phyloP scores from a whole-genome alignment of 2,797 vertebrate species.

The Lepilemur septentrionalis region DNA sequence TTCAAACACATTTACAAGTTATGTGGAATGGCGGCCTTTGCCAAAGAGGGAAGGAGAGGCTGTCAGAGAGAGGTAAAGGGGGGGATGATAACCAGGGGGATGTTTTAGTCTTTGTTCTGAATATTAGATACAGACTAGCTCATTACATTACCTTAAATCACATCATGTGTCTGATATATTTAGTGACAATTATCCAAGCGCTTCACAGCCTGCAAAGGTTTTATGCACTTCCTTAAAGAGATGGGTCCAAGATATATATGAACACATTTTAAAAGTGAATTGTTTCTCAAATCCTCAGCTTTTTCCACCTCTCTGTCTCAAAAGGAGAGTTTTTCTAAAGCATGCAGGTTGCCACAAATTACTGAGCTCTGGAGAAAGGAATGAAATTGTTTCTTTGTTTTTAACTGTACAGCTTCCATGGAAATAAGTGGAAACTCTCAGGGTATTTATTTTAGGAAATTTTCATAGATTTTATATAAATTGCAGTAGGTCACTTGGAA shows the following conservation, averaged over 20 bases:
- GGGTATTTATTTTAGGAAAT: not conserved
- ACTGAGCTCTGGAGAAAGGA: not conserved
- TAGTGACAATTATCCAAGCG: not conserved
- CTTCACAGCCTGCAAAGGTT: not conserved
- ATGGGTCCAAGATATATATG: not conserved
- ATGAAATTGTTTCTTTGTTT: not conserved
- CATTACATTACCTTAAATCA: not conserved
- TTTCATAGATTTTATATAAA: not conserved
- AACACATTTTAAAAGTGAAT: not conserved
- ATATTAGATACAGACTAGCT: not conserved
- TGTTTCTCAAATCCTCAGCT: not conserved
- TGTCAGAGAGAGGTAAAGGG: not conserved
- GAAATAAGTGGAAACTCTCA: not conserved
- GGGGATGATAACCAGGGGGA: not conserved
- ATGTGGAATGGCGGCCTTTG: not conserved
- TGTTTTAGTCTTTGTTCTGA: not conserved
- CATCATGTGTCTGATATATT: not conserved
- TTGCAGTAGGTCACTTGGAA: not conserved
- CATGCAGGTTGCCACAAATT: not conserved
- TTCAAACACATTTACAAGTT: not conserved
- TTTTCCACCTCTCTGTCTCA: not conserved
- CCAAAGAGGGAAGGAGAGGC: not conserved
- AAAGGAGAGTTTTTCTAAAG: not conserved
- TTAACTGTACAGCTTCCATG: not conserved
- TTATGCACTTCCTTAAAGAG: rapidly evolving